Percentiles rank a stretch among this genome's conserved stretches.
These are phyloP conservation scores for Lypha dubia DNA, from an alignment of 2,888 invertebrate species.

Conservation along the genomic window DNA sequence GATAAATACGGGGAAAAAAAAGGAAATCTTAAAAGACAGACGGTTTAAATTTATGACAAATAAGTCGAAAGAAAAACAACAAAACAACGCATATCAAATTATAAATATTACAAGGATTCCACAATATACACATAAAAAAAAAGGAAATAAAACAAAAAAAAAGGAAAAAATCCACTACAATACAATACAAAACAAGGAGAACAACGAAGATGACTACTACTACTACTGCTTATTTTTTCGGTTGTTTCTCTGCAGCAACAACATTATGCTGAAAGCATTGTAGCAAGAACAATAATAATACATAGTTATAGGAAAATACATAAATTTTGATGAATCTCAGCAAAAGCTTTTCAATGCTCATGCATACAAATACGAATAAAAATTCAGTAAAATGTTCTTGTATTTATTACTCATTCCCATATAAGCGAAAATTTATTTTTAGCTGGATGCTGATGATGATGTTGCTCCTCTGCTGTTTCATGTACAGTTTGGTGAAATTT, in stretches of 20 bases:
- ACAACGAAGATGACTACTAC: too few relatives aligned
- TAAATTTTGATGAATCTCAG: conserved; percentile 73
- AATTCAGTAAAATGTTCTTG: conserved; percentile 28
- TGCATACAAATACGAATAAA: conserved; percentile 45
- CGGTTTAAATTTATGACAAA: conserved; percentile 73
- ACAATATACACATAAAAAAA: neutral
- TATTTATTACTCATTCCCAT: conserved; percentile 13
- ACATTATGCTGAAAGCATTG: conserved; percentile 67
- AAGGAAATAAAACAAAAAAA: too few relatives aligned
- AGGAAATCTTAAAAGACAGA: conserved; percentile 56
- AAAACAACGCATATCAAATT: conserved; percentile 65
- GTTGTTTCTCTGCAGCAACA: conserved; percentile 32
- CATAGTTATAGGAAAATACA: conserved; percentile 58
- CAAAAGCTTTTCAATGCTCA: conserved; percentile 65
- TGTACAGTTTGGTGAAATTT: too few relatives aligned
- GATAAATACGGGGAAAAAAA: conserved; percentile 34
- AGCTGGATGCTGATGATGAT: conserved; percentile 37
- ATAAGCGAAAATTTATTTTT: conserved; percentile 30
- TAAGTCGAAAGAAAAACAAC: conserved; percentile 44
- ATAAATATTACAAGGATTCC: conserved; percentile 64
- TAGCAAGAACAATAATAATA: conserved; percentile 52
- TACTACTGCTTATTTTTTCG: conserved; percentile 14
- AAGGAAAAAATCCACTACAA: neutral
- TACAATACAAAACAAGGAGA: conserved; percentile 42
- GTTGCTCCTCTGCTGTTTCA: conserved; percentile 13